Conservation (phyloP, 1,140 invertebrate genomes). For the Brachionus rotundiformis region DNA sequence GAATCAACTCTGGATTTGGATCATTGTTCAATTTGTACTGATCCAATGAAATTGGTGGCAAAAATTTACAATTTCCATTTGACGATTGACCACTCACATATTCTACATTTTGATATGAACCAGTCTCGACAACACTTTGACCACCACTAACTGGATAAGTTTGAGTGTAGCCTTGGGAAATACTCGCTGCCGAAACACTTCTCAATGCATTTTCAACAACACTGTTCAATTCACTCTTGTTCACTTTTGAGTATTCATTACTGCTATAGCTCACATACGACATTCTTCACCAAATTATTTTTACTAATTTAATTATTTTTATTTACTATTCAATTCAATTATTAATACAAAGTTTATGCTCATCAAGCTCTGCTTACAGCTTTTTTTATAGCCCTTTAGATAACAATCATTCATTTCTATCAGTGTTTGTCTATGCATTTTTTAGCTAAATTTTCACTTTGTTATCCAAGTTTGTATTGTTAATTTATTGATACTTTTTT, state of each 20-base stretch:
- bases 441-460: not conserved
- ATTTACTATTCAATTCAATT: not conserved
- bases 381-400: not conserved
- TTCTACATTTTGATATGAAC: not conserved
- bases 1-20: slow-evolving; percentile 42
- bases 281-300: not conserved
- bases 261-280: not conserved
- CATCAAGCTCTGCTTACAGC: not conserved
- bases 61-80: slow-evolving; percentile 31
- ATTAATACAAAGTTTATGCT: not conserved
- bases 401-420: not conserved
- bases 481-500: not conserved
- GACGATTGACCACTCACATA: not conserved
- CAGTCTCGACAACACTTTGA: not conserved
- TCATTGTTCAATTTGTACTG: slow-evolving; percentile 50
- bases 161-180: slow-evolving; percentile 13
- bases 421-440: slow-evolving; percentile 5
- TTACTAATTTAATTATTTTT: not conserved
- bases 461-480: not conserved
- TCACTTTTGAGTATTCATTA: not conserved
- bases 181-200: slow-evolving; percentile 16
- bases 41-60: slow-evolving; percentile 32
- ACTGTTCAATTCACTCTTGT: not conserved
- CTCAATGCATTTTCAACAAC: slow-evolving; percentile 31
- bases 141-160: not conserved